Evolutionary conservation across 92 coral and sea anemone species (phyloP).

Genomic region (Actinernus sp.): DNA sequence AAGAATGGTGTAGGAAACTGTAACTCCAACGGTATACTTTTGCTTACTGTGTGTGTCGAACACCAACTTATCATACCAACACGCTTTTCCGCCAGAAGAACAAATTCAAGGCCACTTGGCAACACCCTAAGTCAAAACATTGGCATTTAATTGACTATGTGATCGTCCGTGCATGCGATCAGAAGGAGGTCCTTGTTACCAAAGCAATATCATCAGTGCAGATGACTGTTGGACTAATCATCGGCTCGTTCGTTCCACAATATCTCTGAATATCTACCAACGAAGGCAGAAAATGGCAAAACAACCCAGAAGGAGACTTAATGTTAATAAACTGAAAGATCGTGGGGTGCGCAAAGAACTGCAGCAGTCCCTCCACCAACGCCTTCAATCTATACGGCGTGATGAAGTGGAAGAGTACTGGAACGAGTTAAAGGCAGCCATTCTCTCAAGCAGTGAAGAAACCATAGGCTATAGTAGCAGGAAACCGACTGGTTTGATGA

Average conservation of each 20-base stretch:
- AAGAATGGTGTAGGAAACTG: constrained; percentile 6
- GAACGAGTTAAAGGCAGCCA: too few species aligned
- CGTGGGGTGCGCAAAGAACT: too few species aligned
- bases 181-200: constrained; percentile 8
- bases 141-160: constrained; percentile 30
- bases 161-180: constrained; percentile 19
- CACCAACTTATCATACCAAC: constrained; percentile 4
- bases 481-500: too few species aligned
- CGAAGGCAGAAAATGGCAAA: constrained; percentile 4
- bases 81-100: constrained; percentile 18
- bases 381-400: too few species aligned
- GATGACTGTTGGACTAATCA: constrained; percentile 30
- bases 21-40: constrained; percentile 29
- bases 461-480: too few species aligned
- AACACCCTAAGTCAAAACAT: constrained; percentile 21
- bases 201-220: constrained; percentile 2
- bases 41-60: constrained; percentile 1
- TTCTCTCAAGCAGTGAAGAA: too few species aligned
- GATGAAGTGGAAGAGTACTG: too few species aligned
- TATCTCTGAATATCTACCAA: constrained; percentile 3
- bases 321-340: constrained; percentile 12
- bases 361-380: too few species aligned
- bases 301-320: constrained; percentile 16
- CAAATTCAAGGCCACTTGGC: constrained; percentile 25
- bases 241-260: constrained; percentile 11